Percentiles rank a stretch among this genome's conserved stretches.
Conservation (phyloP, 2,113 vertebrate genomes). For the Tor tambroides region DNA sequence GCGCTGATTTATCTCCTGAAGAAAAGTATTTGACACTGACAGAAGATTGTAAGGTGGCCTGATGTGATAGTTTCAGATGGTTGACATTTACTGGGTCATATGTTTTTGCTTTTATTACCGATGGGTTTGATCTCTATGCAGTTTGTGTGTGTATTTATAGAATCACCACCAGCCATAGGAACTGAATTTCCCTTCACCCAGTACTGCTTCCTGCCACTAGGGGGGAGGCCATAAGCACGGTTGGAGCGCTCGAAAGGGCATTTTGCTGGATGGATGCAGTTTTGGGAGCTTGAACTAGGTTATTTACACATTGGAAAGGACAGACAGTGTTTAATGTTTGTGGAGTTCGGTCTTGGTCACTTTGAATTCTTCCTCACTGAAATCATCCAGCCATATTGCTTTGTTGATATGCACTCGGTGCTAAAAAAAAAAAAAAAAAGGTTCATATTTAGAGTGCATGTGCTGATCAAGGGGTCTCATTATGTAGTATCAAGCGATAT, state of each 20-base stretch:
- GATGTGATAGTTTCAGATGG: not conserved
- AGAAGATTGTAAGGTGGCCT: conserved; percentile 30
- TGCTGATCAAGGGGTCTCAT: not conserved
- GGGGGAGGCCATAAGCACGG: conserved; percentile 72
- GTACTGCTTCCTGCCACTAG: conserved; percentile 69
- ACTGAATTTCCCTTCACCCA: conserved; percentile 1
- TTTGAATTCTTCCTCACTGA: conserved; percentile 28
- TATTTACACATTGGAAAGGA: conserved; percentile 24
- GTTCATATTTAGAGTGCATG: not conserved
- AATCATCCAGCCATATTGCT: not conserved
- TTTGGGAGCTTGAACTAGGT: conserved; percentile 6
- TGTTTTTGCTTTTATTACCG: conserved; percentile 12
- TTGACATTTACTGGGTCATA: conserved; percentile 1
- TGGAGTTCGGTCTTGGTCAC: conserved; percentile 7
- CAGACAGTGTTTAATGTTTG: conserved; percentile 6
- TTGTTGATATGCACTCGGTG: too few relatives aligned
- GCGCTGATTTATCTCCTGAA: not conserved
- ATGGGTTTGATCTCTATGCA: not conserved
- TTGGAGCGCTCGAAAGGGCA: not conserved
- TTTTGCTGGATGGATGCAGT: not conserved
- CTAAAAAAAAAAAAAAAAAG: not conserved
- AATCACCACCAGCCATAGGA: not conserved
- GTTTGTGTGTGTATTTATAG: not conserved
- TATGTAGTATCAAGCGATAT: not conserved
- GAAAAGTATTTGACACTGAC: conserved; percentile 23